Base-by-base conservation (phyloP, 2,888 invertebrate genomes). In the Endotricha flammealis region DNA sequence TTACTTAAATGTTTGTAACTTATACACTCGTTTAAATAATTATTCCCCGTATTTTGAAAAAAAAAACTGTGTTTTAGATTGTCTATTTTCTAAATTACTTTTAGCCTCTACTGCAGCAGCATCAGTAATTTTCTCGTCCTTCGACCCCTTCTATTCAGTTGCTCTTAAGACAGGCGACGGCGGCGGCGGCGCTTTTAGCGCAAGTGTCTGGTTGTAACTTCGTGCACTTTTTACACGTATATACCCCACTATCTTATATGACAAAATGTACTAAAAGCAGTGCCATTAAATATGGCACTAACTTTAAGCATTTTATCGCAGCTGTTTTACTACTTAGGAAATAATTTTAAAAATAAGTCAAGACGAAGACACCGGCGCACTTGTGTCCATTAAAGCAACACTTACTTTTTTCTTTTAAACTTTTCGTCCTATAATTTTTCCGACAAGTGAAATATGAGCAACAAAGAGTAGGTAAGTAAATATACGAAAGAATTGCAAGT, bases 371-470 rank as follows among this genome's bases (percentile, higher is more conserved):
- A 41, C 46, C 52, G 52, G 53, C 51, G 56, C 56, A 52, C 52
- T 55, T 48, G 48, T 55, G 50, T 56, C 57, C 56, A 59, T 59
- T 59, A 59, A 54, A 52, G 44, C 50, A 58, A 51, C 53, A 54
- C 50, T 46, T 42, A 46, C 41, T 36, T 44, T 42, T 52, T 41
- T 39, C 36, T 50, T 53, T 49, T 45, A 50, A 58, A 53, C 42
- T 46, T 37, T 48, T 48, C 47, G 37, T 42, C 39, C 44, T 48
- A 46, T 56, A 51, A 57, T 55, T 53, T 16, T 13, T 47, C 35
- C 35, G 47, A 46, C 41, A 46, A 50, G 50, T 20, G 44, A 51
- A 54, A 46, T 41, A 47, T 39, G 34, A 46, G 37, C 32, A 22
- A 13, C 29, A 20, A 35, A 42, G 38, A 44, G 38, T n/a, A 48